Evolutionary conservation across 2,113 vertebrate genomes (phyloP), one percentile per base, ranked within the genome.

Genomic region (Coturnix japonica): DNA sequence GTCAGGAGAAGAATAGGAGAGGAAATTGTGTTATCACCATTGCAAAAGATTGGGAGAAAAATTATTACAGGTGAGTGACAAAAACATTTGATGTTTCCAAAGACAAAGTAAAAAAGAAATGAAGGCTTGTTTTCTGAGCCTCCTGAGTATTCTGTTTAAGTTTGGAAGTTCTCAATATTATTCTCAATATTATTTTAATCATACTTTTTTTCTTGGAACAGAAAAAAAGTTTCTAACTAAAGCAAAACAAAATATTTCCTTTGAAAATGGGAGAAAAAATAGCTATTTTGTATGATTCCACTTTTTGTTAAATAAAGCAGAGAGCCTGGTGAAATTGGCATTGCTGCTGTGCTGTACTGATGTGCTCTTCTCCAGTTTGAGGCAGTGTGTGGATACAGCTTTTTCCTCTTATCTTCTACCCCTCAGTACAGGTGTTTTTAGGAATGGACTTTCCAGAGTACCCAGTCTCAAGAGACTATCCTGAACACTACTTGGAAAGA

Each of bases 1-100:
- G 56, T 87, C 81, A 85, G 72, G 44, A 75, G 73, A 85, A 79
- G 66, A 77, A 43, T 23, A 15, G 33, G 65, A 87, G 82, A 94
- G 60, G 72, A 94, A 87, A 81, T 60, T 85, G 82, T 82, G 14
- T 41, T 59, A 5, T 85, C 0, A 18, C 76, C 95, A 91, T 43
- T 0, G 0, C 30, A 71, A 60, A 80, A 74, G 28, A 78, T 92
- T 63, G 76, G 43, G 65, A 95, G 51, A 88, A 80, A 77, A 89
- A 30, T 22, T 16, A 31, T 41, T 70, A 74, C 80, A 87, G 79
- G 56, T 95, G 85, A 85, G 72, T 85, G 80, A 91, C 85, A 91
- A 90, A 90, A 88, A 71, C 18, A 77, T 31, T 23, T 69, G 21
- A 91, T 90, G 47, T 93, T 95, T 90, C 80, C 88, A 81, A 31